Conservation (phyloP, 2,797 vertebrate genomes). For the Epinephelus malabaricus region DNA sequence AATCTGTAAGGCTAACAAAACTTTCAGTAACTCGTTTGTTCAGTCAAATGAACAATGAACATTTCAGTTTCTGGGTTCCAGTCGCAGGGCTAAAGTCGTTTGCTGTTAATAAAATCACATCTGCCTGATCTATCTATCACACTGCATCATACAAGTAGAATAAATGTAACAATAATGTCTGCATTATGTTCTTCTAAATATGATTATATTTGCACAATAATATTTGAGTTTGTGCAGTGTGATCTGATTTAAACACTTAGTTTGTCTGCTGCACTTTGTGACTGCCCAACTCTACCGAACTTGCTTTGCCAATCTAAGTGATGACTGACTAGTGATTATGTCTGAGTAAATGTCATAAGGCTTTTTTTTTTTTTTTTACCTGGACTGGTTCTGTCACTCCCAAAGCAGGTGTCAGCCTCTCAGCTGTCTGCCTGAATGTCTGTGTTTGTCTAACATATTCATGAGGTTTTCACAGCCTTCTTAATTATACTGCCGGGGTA, state of each 20-base stretch:
- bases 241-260: slow-evolving; percentile 32
- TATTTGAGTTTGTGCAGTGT: slow-evolving; percentile 21
- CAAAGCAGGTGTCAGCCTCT: slow-evolving; percentile 59
- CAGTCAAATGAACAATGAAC: slow-evolving; percentile 1
- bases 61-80: slow-evolving; percentile 3
- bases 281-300: background rate
- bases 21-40: background rate
- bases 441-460: slow-evolving; percentile 58
- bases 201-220: slow-evolving; percentile 30
- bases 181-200: slow-evolving; percentile 10
- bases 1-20: slow-evolving; percentile 1
- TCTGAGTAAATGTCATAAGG: slow-evolving; percentile 42
- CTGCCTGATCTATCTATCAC: slow-evolving; percentile 21
- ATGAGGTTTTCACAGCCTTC: slow-evolving; percentile 50
- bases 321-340: slow-evolving; percentile 37
- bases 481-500: slow-evolving; percentile 74
- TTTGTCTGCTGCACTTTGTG: slow-evolving; percentile 21
- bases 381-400: slow-evolving; percentile 11
- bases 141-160: slow-evolving; percentile 18
- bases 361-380: slow-evolving; percentile 21
- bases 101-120: slow-evolving; percentile 24
- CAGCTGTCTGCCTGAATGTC: slow-evolving; percentile 37
- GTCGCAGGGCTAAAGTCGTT: background rate
- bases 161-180: slow-evolving; percentile 10
- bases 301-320: background rate